Conservation (phyloP, 2,888 invertebrate genomes). For the Parnassius glacialis region DNA sequence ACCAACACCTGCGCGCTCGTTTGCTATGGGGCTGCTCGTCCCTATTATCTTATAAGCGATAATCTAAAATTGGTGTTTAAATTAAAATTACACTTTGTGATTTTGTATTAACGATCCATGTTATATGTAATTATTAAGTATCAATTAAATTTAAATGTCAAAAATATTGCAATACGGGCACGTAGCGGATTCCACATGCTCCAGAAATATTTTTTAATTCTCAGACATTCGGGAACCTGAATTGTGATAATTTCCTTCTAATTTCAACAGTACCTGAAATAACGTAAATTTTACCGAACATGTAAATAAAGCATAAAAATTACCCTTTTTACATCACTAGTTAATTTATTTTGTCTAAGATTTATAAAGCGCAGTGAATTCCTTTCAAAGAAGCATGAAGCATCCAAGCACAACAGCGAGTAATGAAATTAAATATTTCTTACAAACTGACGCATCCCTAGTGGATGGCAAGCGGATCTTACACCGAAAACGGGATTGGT, state of each 20-base stretch:
- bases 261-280: too few species aligned
- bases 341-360: neutral
- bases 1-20: constrained; percentile 50
- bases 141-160: too few species aligned
- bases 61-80: neutral
- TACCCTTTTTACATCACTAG: neutral
- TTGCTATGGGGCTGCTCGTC: neutral
- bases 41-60: neutral
- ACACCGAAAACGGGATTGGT: constrained; percentile 70
- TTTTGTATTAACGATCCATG: too few species aligned
- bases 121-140: too few species aligned
- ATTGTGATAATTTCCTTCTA: too few species aligned
- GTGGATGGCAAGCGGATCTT: constrained; percentile 47
- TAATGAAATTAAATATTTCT: constrained; percentile 21
- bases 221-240: too few species aligned
- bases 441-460: constrained; percentile 33
- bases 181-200: too few species aligned
- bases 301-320: too few species aligned
- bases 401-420: neutral
- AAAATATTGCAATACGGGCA: too few species aligned
- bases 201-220: too few species aligned
- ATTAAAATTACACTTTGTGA: too few species aligned
- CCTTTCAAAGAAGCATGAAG: neutral
- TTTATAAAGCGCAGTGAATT: neutral
- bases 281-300: too few species aligned